Evolutionary conservation across 1,140 invertebrate genomes (phyloP).

Genomic region (Hypothenemus hampei): DNA sequence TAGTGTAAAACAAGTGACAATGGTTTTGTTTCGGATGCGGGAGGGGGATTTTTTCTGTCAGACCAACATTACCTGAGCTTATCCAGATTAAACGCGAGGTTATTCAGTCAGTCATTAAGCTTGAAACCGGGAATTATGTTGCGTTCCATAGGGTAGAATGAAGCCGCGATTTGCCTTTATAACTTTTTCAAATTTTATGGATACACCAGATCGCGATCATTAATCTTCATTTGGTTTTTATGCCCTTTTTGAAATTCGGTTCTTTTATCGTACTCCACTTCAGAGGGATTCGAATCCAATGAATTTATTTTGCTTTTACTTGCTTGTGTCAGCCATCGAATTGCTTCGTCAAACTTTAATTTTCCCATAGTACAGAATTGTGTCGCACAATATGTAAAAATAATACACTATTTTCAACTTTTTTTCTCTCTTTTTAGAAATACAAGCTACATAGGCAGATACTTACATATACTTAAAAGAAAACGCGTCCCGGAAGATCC

Average conservation of each 20-base stretch:
- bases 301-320: not conserved
- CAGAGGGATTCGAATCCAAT: not conserved
- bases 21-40: not conserved
- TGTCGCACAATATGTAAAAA: too few species aligned
- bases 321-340: conserved; percentile 1
- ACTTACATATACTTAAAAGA: conserved; percentile 5
- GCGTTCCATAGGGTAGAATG: not conserved
- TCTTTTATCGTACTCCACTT: conserved; percentile 8
- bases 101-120: too few species aligned
- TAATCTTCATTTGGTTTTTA: conserved; percentile 14
- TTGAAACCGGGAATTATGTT: not conserved
- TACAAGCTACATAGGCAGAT: too few species aligned
- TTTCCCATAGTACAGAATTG: too few species aligned
- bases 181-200: conserved; percentile 11
- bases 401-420: too few species aligned
- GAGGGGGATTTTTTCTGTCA: not conserved
- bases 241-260: conserved; percentile 10
- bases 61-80: not conserved
- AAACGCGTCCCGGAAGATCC: conserved; percentile 31
- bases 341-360: not conserved
- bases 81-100: too few species aligned
- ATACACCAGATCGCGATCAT: conserved; percentile 2
- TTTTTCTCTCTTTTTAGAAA: too few species aligned
- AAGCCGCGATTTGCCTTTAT: conserved; percentile 11
- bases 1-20: not conserved